These are phyloP conservation scores for Drosophila pectinifera DNA, from an alignment of 1,140 invertebrate genomes.

Conservation along the genomic window DNA sequence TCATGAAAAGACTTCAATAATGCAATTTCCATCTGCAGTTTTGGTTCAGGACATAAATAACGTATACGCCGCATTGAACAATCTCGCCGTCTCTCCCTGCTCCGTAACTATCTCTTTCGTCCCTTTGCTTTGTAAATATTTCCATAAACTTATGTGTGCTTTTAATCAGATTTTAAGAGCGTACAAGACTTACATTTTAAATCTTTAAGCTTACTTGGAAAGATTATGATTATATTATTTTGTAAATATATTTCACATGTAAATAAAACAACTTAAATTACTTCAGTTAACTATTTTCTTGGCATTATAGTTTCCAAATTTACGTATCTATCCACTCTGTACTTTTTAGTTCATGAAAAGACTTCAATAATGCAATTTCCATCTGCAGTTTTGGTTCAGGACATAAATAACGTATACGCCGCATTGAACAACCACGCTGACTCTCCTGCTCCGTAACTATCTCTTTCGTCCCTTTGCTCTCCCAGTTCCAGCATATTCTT, in stretches of 20 bases:
- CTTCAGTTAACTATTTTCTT: too few relatives aligned
- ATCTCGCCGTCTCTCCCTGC: constrained; percentile 5
- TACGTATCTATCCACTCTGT: constrained; percentile 6
- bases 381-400: constrained; percentile 60
- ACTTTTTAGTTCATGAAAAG: constrained; percentile 42
- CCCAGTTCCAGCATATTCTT: constrained; percentile 49
- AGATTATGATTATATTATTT: too few relatives aligned
- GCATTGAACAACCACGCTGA: constrained; percentile 53
- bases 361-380: constrained; percentile 42
- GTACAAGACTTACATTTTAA: too few relatives aligned
- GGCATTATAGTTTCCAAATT: too few relatives aligned
- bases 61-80: constrained; percentile 77
- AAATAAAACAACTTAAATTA: too few relatives aligned
- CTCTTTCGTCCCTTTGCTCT: neutral
- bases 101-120: too few relatives aligned
- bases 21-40: constrained; percentile 65
- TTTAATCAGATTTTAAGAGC: too few relatives aligned
- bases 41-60: constrained; percentile 71
- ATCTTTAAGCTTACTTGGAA: too few relatives aligned
- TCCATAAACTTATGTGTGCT: too few relatives aligned
- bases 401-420: constrained; percentile 82
- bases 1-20: constrained; percentile 38
- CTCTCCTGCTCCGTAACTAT: constrained; percentile 6
- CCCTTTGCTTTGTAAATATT: too few relatives aligned
- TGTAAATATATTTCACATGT: too few relatives aligned